Evolutionary conservation across 2,888 invertebrate genomes (phyloP).

Genomic region (Nephrotoma guestfalica): DNA sequence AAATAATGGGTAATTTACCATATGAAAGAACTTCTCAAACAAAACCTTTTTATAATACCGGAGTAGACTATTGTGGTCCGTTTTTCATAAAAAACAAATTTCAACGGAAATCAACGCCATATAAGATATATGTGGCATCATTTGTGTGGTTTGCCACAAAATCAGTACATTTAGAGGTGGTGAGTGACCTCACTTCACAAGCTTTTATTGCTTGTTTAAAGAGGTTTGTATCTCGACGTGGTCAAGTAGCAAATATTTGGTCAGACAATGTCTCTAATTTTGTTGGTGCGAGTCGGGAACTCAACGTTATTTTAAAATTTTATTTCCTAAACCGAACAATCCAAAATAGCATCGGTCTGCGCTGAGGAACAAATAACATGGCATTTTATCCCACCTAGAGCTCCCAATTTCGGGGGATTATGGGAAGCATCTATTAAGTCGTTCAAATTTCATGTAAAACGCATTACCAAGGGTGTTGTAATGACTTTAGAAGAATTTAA

Average conservation of each 20-base stretch:
- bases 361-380: too few relatives aligned
- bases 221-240: not conserved
- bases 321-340: too few relatives aligned
- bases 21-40: not conserved
- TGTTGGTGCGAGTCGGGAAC: too few relatives aligned
- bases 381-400: too few relatives aligned
- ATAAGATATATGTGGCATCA: constrained; percentile 8
- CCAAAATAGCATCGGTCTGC: too few relatives aligned
- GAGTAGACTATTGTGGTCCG: constrained; percentile 12
- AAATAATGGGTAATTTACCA: constrained; percentile 8
- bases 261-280: too few relatives aligned
- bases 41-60: constrained; percentile 10
- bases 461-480: not conserved
- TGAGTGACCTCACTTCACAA: constrained; percentile 3
- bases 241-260: not conserved
- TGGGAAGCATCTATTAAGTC: too few relatives aligned
- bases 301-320: too few relatives aligned
- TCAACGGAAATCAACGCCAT: not conserved
- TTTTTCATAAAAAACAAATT: not conserved
- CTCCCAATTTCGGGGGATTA: too few relatives aligned
- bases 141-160: constrained; percentile 10
- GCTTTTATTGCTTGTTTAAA: not conserved
- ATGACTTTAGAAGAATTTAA: too few relatives aligned
- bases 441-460: too few relatives aligned
- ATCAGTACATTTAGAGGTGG: constrained; percentile 9